Evolutionary conservation across 1,140 invertebrate genomes (phyloP).

Genomic region (Cryptotermes secundus): DNA sequence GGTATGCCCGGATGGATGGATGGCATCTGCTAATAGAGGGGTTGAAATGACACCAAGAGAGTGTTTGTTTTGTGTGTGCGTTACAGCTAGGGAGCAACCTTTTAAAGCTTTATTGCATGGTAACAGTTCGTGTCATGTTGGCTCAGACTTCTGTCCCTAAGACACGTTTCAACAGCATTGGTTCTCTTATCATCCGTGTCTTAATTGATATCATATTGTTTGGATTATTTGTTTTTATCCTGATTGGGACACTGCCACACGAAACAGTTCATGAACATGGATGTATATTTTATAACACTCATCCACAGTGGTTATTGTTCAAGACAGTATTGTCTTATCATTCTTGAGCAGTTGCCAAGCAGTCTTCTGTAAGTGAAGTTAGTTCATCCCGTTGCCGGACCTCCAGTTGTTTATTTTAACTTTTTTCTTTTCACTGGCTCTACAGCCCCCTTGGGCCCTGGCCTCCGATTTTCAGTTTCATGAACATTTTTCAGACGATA

Average conservation of each 20-base stretch:
- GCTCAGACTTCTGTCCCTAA: slow-evolving; percentile 2
- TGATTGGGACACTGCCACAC: background rate
- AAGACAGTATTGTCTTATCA: too few species aligned
- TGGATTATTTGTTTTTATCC: background rate
- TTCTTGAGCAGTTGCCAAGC: too few species aligned
- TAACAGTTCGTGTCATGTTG: background rate
- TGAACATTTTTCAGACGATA: too few species aligned
- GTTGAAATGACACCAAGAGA: slow-evolving; percentile 12
- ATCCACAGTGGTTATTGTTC: too few species aligned
- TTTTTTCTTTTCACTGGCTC: too few species aligned
- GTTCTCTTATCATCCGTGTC: background rate
- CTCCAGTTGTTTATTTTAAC: too few species aligned
- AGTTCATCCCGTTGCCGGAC: too few species aligned
- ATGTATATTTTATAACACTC: too few species aligned
- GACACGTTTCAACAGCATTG: background rate
- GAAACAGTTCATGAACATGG: background rate
- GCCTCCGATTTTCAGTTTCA: too few species aligned
- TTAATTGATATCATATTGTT: background rate
- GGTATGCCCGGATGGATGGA: background rate
- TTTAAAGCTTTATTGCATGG: background rate
- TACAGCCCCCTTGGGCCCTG: too few species aligned
- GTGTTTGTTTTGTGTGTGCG: slow-evolving; percentile 16
- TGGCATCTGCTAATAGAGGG: slow-evolving; percentile 13
- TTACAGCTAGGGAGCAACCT: slow-evolving; percentile 14
- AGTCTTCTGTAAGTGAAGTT: too few species aligned